A percentile compares a stretch with the other conserved stretches of the same genome.
These are phyloP conservation scores for Catamblyrhynchus diadema DNA, from an alignment of 2,797 vertebrate species.

Conservation along the genomic window DNA sequence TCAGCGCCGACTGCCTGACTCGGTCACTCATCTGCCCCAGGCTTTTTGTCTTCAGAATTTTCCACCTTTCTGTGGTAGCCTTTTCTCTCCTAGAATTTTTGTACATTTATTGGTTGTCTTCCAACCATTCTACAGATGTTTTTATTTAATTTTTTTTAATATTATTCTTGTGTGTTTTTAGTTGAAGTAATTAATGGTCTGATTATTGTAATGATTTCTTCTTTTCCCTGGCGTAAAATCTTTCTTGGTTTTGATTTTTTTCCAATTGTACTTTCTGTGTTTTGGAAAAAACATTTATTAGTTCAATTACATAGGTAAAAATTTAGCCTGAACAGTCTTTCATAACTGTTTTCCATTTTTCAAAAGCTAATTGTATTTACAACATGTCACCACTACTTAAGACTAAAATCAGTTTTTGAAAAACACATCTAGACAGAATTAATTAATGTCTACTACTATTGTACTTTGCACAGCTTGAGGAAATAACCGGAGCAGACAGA, in stretches of 20 bases:
- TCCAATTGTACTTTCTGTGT: neutral
- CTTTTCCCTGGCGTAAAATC: neutral
- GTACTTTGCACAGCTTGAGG: slow-evolving; percentile 21
- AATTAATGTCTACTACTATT: slow-evolving; percentile 40
- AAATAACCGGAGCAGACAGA: slow-evolving; percentile 46
- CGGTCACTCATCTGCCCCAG: neutral
- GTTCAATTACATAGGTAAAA: neutral
- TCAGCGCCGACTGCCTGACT: neutral
- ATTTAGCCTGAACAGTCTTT: neutral
- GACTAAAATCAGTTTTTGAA: slow-evolving; percentile 35
- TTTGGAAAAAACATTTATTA: neutral
- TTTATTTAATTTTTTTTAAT: neutral
- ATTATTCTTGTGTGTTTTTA: neutral
- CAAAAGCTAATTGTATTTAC: slow-evolving; percentile 48
- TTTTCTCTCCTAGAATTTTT: neutral
- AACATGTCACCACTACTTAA: slow-evolving; percentile 48
- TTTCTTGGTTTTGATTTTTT: neutral
- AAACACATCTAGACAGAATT: slow-evolving; percentile 60
- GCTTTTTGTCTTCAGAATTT: neutral
- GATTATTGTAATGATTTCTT: neutral
- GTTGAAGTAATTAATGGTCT: neutral
- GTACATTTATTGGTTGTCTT: neutral
- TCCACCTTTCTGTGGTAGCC: neutral
- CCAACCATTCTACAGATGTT: neutral
- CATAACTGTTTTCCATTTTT: neutral